phyloP scores from a whole-genome alignment of 2,888 invertebrate genomes.

The Volucella zonaria region DNA sequence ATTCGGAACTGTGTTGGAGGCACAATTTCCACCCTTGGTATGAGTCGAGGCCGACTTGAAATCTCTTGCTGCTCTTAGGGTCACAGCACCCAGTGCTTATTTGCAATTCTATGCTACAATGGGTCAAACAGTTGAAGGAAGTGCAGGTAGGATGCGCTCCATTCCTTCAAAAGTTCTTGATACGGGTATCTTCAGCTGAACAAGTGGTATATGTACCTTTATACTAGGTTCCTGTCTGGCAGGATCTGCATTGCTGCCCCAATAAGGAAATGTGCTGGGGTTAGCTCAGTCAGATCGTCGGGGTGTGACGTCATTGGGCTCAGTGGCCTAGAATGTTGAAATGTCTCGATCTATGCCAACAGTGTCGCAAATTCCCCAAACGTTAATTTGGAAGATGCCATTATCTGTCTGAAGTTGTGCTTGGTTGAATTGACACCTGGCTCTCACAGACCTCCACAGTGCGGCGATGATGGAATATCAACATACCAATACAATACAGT shows the following conservation, averaged over 20 bases:
- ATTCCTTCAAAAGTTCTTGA: neutral
- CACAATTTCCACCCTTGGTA: no score
- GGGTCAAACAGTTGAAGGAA: slow-evolving; percentile 58
- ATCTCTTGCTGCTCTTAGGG: no score
- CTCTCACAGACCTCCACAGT: slow-evolving; percentile 19
- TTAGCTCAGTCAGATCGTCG: slow-evolving; percentile 23
- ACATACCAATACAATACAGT: no score
- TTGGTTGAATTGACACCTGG: slow-evolving; percentile 27
- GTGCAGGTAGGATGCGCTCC: slow-evolving; percentile 61
- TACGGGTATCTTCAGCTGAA: slow-evolving; percentile 6
- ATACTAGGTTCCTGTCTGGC: slow-evolving; percentile 12
- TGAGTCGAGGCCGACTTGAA: no score
- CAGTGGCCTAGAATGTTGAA: neutral
- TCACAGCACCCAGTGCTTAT: no score
- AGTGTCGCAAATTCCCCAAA: neutral
- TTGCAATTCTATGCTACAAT: no score
- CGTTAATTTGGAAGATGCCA: slow-evolving; percentile 13
- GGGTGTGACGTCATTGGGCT: neutral
- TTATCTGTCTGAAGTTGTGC: slow-evolving; percentile 46
- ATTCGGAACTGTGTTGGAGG: no score
- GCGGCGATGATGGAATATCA: slow-evolving; percentile 18
- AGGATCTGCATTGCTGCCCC: neutral
- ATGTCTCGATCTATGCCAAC: no score
- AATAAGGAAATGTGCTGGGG: neutral
- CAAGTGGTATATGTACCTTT: slow-evolving; percentile 13